Percentiles rank a stretch among this genome's conserved stretches.
phyloP scores from a whole-genome alignment of 92 coral and sea anemone genomes.

The Metridium senile region DNA sequence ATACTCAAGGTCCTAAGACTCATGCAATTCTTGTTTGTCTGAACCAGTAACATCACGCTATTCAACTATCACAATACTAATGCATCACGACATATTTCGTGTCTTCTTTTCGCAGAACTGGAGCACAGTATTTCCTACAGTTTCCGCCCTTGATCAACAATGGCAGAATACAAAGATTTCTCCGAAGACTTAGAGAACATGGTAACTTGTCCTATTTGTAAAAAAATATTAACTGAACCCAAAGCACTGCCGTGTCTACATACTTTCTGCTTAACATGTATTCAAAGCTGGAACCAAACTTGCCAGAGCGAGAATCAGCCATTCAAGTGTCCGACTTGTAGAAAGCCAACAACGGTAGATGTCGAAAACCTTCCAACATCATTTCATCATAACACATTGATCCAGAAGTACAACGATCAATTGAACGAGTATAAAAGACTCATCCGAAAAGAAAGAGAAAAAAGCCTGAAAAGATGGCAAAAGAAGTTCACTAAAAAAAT shows the following conservation, averaged over 20 bases:
- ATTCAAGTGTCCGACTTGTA: conserved; percentile 5
- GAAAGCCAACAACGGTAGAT: background rate
- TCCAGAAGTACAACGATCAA: background rate
- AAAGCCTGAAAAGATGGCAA: background rate
- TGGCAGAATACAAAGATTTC: background rate
- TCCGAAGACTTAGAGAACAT: background rate
- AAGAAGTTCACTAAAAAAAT: background rate
- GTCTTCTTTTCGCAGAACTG: background rate
- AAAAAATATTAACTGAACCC: background rate
- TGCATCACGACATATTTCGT: too few species aligned
- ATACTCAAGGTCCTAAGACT: too few species aligned
- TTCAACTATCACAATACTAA: too few species aligned
- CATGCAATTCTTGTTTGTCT: too few species aligned
- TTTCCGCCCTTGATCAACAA: background rate
- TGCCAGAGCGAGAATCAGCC: background rate
- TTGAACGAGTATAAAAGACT: background rate
- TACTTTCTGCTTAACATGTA: conserved; percentile 7
- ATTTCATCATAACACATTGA: conserved; percentile 5
- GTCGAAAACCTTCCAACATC: conserved; percentile 11
- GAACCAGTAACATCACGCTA: too few species aligned
- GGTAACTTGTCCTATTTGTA: conserved; percentile 1
- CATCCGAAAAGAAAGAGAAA: background rate
- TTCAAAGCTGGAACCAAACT: background rate
- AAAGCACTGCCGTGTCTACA: conserved; percentile 18
- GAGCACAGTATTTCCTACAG: background rate